phyloP scores from a whole-genome alignment of 1,140 invertebrate genomes.

The Limonius californicus region DNA sequence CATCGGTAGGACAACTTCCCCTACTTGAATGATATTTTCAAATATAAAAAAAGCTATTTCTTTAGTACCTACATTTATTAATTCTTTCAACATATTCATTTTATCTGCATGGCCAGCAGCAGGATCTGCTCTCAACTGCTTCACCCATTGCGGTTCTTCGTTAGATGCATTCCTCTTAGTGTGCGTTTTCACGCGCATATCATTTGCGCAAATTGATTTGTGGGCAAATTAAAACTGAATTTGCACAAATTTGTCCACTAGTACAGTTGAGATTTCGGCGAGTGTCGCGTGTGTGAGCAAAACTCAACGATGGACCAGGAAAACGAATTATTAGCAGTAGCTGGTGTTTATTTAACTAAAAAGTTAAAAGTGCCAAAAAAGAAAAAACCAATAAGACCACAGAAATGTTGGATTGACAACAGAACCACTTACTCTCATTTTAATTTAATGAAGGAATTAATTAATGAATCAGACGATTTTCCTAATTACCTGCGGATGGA shows the following conservation, averaged over 20 bases:
- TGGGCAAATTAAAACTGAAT: not conserved
- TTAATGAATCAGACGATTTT: not conserved
- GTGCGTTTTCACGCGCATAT: not conserved
- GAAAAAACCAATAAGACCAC: not conserved
- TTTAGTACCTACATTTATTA: too few species aligned
- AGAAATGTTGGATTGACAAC: not conserved
- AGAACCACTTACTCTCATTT: not conserved
- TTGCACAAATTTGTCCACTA: not conserved
- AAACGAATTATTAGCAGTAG: not conserved
- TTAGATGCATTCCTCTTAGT: too few species aligned
- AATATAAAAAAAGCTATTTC: too few species aligned
- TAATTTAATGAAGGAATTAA: too few species aligned
- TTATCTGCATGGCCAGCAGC: too few species aligned
- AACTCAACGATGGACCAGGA: too few species aligned
- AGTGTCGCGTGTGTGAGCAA: not conserved
- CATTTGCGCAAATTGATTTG: not conserved
- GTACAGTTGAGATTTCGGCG: constrained; percentile 5
- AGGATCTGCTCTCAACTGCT: too few species aligned
- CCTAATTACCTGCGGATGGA: not conserved
- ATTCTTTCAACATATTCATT: too few species aligned
- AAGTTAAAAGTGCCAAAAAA: constrained; percentile 3
- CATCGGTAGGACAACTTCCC: too few species aligned
- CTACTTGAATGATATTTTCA: too few species aligned
- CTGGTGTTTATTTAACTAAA: not conserved
- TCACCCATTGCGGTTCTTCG: too few species aligned